These are phyloP conservation scores for Hippoglossus hippoglossus DNA, from an alignment of 2,797 vertebrate genomes.

Conservation along the genomic window DNA sequence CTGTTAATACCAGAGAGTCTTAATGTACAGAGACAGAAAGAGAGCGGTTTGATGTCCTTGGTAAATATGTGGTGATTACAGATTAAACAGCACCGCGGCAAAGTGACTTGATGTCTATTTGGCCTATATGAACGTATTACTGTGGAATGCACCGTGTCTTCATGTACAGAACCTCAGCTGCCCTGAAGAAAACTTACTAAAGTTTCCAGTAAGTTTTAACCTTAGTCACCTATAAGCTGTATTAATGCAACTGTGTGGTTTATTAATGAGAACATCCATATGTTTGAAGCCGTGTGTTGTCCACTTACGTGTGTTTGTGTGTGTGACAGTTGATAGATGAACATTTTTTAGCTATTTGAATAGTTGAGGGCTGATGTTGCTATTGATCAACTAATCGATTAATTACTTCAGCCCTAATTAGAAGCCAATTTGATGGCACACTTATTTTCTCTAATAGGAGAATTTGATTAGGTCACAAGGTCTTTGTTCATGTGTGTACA, in stretches of 20 bases:
- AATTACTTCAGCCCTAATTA: neutral
- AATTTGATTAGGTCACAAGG: slow-evolving; percentile 25
- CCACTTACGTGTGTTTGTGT: neutral
- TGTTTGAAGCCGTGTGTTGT: no score
- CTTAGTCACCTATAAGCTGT: no score
- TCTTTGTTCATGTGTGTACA: slow-evolving; percentile 1
- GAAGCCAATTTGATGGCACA: slow-evolving; percentile 6
- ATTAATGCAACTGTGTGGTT: no score
- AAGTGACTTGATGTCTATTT: slow-evolving; percentile 48
- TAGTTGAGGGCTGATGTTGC: neutral
- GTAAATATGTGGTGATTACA: slow-evolving; percentile 42
- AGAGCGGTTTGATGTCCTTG: slow-evolving; percentile 24
- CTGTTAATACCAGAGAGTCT: slow-evolving; percentile 58
- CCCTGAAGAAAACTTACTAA: no score
- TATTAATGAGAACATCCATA: no score
- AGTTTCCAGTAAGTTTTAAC: no score
- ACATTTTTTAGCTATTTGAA: neutral
- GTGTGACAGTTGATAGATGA: neutral
- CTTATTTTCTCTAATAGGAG: slow-evolving; percentile 26
- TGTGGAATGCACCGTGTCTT: slow-evolving; percentile 25
- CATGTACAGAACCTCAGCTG: neutral
- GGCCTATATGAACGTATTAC: slow-evolving; percentile 59
- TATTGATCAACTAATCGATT: neutral
- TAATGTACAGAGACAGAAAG: slow-evolving; percentile 48
- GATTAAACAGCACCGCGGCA: slow-evolving; percentile 23